Percentiles rank a stretch among this genome's conserved stretches.
Evolutionary conservation across 2,113 vertebrate genomes (phyloP).

Genomic region (Philantomba maxwellii): DNA sequence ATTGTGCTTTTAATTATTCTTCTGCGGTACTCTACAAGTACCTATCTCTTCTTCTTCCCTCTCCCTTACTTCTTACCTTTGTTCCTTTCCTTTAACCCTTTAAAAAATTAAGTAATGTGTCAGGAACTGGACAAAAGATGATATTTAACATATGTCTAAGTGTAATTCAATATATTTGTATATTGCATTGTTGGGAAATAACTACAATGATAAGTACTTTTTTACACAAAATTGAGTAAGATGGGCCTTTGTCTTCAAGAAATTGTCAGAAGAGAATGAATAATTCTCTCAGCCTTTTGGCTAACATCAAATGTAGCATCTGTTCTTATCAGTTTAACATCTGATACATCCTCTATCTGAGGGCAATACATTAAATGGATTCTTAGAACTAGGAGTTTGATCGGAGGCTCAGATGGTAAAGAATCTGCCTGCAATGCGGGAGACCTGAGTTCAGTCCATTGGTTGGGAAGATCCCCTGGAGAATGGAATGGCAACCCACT

Average conservation of each 20-base stretch:
- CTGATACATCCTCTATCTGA: not conserved
- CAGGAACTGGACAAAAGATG: not conserved
- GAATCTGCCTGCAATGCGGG: accelerated
- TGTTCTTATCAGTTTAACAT: not conserved
- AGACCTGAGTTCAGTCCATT: not conserved
- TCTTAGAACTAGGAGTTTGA: not conserved
- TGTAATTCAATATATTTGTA: not conserved
- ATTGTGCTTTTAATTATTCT: not conserved
- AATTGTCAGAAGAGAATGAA: not conserved
- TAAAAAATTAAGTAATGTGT: not conserved
- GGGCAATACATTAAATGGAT: not conserved
- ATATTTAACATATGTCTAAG: not conserved
- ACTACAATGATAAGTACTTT: not conserved
- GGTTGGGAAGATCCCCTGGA: not conserved
- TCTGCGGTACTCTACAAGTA: not conserved
- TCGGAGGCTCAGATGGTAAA: not conserved
- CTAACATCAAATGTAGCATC: not conserved
- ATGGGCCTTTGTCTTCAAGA: not conserved
- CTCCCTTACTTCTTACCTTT: not conserved
- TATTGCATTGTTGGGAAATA: not conserved
- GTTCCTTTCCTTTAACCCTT: not conserved
- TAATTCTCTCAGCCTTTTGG: not conserved
- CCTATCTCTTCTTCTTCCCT: not conserved
- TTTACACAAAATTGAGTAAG: not conserved
- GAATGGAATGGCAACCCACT: not conserved